A percentile compares a stretch with the other conserved stretches of the same genome.
These are phyloP conservation scores for Bugulina stolonifera DNA, from an alignment of 2,888 invertebrate species.

Conservation along the genomic window DNA sequence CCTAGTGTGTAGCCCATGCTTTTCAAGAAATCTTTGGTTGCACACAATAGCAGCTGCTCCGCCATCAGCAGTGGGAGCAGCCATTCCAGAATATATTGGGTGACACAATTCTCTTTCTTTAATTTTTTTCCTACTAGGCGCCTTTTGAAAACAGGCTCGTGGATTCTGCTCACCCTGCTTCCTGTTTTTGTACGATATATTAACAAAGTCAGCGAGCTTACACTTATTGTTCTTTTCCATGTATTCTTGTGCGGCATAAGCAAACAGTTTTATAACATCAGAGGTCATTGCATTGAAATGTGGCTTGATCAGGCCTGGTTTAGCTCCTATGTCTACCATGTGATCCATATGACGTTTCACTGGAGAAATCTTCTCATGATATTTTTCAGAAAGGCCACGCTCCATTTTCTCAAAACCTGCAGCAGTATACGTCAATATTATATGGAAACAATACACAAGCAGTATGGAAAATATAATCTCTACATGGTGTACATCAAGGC, in stretches of 20 bases:
- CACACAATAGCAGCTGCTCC: conserved; percentile 31
- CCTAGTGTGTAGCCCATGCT: conserved; percentile 15
- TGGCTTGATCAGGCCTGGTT: conserved; percentile 37
- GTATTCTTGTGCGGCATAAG: conserved; percentile 46
- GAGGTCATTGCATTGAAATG: conserved; percentile 44
- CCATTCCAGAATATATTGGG: conserved; percentile 45
- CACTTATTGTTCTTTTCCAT: conserved; percentile 37
- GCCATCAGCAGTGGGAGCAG: conserved; percentile 33
- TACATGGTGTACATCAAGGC: no score
- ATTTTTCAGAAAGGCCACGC: conserved; percentile 40
- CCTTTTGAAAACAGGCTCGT: conserved; percentile 38
- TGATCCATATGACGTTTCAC: conserved; percentile 42
- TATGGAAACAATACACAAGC: no score
- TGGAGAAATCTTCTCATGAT: conserved; percentile 41
- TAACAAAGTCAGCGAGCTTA: conserved; percentile 36
- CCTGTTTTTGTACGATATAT: conserved; percentile 43
- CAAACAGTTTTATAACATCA: conserved; percentile 46
- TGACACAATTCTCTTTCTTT: conserved; percentile 36
- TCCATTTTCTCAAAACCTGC: conserved; percentile 49
- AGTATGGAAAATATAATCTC: no score
- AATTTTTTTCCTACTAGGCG: conserved; percentile 34
- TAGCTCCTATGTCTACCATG: conserved; percentile 40
- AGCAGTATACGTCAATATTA: no score
- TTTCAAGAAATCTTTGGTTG: conserved; percentile 29
- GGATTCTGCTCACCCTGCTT: conserved; percentile 43